These are phyloP conservation scores for Ruditapes philippinarum DNA, from an alignment of 1,140 invertebrate genomes.

Conservation along the genomic window DNA sequence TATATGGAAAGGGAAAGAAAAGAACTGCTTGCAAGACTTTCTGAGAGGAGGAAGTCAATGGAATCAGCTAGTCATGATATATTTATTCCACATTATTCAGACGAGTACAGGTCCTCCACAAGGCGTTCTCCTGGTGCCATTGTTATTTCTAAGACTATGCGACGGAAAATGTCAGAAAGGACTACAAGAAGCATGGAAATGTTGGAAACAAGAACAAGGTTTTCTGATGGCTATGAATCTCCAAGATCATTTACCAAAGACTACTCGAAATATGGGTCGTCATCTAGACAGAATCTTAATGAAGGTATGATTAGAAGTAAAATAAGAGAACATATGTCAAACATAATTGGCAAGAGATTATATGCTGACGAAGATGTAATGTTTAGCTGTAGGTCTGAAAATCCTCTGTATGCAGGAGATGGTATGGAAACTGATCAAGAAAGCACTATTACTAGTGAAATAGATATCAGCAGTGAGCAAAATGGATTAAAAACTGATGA, in stretches of 20 bases:
- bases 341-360: constrained; percentile 56
- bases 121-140: not conserved
- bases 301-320: constrained; percentile 53
- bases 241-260: constrained; percentile 14
- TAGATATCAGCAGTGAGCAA: constrained; percentile 6
- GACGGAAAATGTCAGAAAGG: not conserved
- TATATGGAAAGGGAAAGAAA: constrained; percentile 33
- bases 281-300: constrained; percentile 34
- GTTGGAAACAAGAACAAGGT: constrained; percentile 22
- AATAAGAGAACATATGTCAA: constrained; percentile 57
- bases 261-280: constrained; percentile 23
- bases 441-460: constrained; percentile 13
- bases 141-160: constrained; percentile 20
- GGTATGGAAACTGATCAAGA: not conserved
- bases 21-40: not conserved
- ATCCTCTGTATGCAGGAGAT: constrained; percentile 30
- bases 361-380: constrained; percentile 31
- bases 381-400: constrained; percentile 3
- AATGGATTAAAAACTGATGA: constrained; percentile 26
- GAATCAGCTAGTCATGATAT: not conserved
- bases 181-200: constrained; percentile 20
- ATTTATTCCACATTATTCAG: not conserved
- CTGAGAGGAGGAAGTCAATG: constrained; percentile 41
- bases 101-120: not conserved
- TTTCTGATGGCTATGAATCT: not conserved